Base-by-base conservation (phyloP, 1,140 invertebrate species). In the Linepithema humile region DNA sequence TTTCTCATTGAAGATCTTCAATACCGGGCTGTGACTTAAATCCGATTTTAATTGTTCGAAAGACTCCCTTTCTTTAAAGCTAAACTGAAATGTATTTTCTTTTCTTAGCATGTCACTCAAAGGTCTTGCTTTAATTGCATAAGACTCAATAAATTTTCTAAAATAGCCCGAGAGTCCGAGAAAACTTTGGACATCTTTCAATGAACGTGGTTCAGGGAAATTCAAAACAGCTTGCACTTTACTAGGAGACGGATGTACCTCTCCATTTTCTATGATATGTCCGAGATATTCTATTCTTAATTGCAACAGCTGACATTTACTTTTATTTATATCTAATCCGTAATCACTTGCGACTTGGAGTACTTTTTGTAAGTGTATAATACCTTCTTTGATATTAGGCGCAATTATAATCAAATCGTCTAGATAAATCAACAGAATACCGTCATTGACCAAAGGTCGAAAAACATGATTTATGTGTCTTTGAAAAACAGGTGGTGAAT, bases 161-260 rank as follows among this genome's bases (percentile, higher is more conserved):
- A 70, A 82, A 17, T 82, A 82, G 2, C 67, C 43, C 0, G 67
- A 40, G 0, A 82, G 10, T 0, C 57, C 78, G 0, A 82, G 23
- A 53, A 82, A 82, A 32, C 67, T 72, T 12, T 72, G 57, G 2
- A 72, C 23, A 9, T 82, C 29, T 23, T 73, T 82, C 2, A 64
- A 38, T 0, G 10, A 23, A 20, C 35, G 35, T 2, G 57, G 67
- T 3, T 72, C 57, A 2, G 67, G 67, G 2, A 40, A 82, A 6
- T 64, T 64, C 3, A 38, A 12, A 10, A 82, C 32, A 3, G 57
- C 45, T 2, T 40, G 32, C 0, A 60, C 6, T 2, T 82, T 82
- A 1, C 4, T 10, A 0, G 38, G n/a, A 2, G 78, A 82, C 0
- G 55, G 55, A 35, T 45, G 20, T 0, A 80, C 1, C 1, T 17